A percentile compares a stretch with the other conserved stretches of the same genome.
Conservation (phyloP, 2,797 vertebrate species). For the Pelodytes ibericus region DNA sequence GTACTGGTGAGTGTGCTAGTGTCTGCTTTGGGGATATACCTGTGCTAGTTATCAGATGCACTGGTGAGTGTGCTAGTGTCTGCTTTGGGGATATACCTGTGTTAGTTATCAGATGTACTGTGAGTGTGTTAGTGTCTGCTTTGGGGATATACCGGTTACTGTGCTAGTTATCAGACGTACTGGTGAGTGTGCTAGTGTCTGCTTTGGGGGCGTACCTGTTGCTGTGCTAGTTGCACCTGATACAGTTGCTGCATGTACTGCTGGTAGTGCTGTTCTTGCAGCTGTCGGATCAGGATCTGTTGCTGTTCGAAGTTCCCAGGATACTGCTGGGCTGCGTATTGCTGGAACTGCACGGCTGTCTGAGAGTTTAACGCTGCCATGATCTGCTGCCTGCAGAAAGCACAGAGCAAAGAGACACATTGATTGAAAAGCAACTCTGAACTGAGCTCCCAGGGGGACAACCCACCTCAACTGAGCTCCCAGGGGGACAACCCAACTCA, state of each 20-base stretch:
- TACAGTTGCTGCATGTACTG: constrained; percentile 99
- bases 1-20: no score
- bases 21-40: no score
- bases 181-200: no score
- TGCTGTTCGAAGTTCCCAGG: constrained; percentile 95
- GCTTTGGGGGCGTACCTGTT: constrained; percentile 81
- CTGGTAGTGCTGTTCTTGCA: constrained; percentile 98
- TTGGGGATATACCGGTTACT: no score
- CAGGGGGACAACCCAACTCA: no score
- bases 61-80: no score
- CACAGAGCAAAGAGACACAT: neutral
- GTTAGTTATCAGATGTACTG: neutral
- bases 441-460: no score
- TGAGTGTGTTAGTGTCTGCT: no score
- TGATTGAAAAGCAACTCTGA: no score
- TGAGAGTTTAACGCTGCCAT: constrained; percentile 98
- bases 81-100: neutral
- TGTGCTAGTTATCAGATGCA: neutral
- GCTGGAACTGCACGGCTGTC: constrained; percentile 97
- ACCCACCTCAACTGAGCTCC: no score
- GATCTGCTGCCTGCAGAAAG: constrained; percentile 88
- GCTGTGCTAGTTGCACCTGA: constrained; percentile 97
- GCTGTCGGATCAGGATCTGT: constrained; percentile 93
- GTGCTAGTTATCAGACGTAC: no score
- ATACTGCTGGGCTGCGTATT: constrained; percentile 98